These are phyloP conservation scores for Diachasma alloeum DNA, from an alignment of 1,140 invertebrate species.

Conservation along the genomic window DNA sequence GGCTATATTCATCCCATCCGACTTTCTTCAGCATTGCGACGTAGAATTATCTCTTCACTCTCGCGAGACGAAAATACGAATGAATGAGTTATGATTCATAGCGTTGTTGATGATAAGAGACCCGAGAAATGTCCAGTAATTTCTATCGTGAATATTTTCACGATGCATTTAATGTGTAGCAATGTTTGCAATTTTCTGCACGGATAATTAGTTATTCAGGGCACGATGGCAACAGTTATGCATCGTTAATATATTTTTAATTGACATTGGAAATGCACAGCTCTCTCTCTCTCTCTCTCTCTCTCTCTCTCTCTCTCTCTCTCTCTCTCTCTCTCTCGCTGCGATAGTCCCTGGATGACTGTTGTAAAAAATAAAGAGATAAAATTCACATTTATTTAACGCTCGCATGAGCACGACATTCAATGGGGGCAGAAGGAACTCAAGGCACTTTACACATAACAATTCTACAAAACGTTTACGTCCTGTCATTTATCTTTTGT, in stretches of 20 bases:
- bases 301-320: neutral
- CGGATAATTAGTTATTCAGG: neutral
- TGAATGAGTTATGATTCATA: neutral
- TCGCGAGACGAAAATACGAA: neutral
- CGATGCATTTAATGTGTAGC: neutral
- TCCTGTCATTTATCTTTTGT: neutral
- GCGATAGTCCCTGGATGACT: neutral
- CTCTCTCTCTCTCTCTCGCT: neutral
- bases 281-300: neutral
- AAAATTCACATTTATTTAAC: neutral
- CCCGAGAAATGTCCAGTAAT: neutral
- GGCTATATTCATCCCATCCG: neutral
- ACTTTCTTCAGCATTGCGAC: neutral
- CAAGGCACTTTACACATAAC: neutral
- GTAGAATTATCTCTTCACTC: neutral
- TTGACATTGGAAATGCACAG: neutral
- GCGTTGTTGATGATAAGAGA: neutral
- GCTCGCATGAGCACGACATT: neutral
- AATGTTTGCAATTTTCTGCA: neutral
- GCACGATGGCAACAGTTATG: slow-evolving; percentile 2
- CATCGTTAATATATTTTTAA: slow-evolving; percentile 4
- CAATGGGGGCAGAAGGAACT: neutral
- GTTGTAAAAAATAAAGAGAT: neutral
- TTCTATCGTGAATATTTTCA: neutral
- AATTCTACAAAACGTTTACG: neutral